Evolutionary conservation across 2,797 vertebrate genomes (phyloP).

Genomic region (Coendou prehensilis): DNA sequence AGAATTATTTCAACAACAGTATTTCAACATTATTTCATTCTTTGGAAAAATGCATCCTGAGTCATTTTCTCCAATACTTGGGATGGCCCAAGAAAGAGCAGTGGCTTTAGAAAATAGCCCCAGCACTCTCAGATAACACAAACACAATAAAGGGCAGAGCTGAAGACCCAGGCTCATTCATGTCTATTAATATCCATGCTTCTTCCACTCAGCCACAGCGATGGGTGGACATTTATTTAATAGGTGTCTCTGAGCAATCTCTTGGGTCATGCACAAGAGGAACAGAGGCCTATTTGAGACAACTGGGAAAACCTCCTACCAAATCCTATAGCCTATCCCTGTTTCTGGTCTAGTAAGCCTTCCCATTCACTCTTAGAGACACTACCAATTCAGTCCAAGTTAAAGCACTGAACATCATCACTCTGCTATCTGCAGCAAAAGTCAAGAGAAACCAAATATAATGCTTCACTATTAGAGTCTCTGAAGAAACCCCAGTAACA

Average conservation of each 20-base stretch:
- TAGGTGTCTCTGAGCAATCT: neutral
- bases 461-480: neutral
- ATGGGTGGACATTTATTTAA: neutral
- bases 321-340: neutral
- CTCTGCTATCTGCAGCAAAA: neutral
- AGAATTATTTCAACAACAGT: conserved; percentile 26
- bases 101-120: neutral
- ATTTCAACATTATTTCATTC: neutral
- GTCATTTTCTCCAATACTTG: neutral
- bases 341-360: neutral
- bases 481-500: conserved; percentile 14
- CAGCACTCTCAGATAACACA: neutral
- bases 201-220: neutral
- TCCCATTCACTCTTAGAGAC: neutral
- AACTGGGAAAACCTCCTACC: neutral
- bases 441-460: conserved; percentile 38
- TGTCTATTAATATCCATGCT: neutral
- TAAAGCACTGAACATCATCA: neutral
- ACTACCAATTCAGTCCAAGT: neutral
- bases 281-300: accelerated
- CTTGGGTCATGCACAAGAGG: neutral
- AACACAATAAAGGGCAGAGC: neutral
- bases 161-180: neutral
- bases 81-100: neutral
- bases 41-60: neutral